Percentiles rank a stretch among this genome's conserved stretches.
Evolutionary conservation across 2,888 invertebrate species (phyloP).

Genomic region (Neoaliturus tenellus): DNA sequence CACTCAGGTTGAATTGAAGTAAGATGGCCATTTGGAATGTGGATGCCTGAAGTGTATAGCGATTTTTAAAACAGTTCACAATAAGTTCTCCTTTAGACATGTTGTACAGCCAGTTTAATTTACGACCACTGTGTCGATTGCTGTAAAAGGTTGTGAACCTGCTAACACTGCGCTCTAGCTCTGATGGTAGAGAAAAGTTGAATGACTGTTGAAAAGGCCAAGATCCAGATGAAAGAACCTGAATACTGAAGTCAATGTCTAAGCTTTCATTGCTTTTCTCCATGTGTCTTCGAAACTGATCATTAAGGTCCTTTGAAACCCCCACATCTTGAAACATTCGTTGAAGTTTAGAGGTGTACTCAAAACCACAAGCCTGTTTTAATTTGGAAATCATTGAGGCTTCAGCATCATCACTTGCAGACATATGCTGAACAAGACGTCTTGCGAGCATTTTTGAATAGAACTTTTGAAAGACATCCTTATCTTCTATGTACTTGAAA

Average conservation of each 20-base stretch:
- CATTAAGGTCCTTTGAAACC: slow-evolving; percentile 98
- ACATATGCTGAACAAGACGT: slow-evolving; percentile 97
- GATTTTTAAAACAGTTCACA: slow-evolving; percentile 96
- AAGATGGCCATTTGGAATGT: slow-evolving; percentile 99
- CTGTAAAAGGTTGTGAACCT: slow-evolving; percentile 98
- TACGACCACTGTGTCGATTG: slow-evolving; percentile 96
- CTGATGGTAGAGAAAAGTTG: slow-evolving; percentile 94
- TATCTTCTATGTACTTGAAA: slow-evolving; percentile 99
- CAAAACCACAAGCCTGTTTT: slow-evolving; percentile 99
- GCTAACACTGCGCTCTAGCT: slow-evolving; percentile 96
- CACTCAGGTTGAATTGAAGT: slow-evolving; percentile 95
- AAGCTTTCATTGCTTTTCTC: slow-evolving; percentile 82
- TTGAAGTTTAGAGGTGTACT: slow-evolving; percentile 99
- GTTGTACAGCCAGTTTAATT: slow-evolving; percentile 98
- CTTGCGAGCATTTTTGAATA: slow-evolving; percentile 99
- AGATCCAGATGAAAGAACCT: slow-evolving; percentile 97
- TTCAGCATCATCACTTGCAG: slow-evolving; percentile 99
- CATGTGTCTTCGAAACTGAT: slow-evolving; percentile 94
- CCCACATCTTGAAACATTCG: slow-evolving; percentile 99
- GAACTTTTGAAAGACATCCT: slow-evolving; percentile 99
- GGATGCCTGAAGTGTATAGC: slow-evolving; percentile 92
- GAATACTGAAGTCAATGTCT: slow-evolving; percentile 97
- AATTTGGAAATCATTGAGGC: slow-evolving; percentile 99
- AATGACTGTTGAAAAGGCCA: slow-evolving; percentile 99
- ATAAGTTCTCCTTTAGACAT: slow-evolving; percentile 99